phyloP scores from a whole-genome alignment of 1,140 invertebrate species.

The Drosophila oshimai region DNA sequence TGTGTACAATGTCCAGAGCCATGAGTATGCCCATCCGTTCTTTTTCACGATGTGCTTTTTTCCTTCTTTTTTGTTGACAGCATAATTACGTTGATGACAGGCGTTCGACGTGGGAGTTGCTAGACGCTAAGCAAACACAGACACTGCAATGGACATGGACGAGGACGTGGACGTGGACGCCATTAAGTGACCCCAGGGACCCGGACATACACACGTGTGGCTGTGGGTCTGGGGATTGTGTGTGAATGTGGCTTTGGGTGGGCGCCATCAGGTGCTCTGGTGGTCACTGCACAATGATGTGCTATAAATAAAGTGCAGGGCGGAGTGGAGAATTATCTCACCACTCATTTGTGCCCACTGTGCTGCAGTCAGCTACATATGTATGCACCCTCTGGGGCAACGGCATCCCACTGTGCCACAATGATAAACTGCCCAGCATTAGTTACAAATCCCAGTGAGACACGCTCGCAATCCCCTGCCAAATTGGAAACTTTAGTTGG shows the following conservation, averaged over 20 bases:
- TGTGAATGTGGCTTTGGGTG: not conserved
- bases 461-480: constrained; percentile 7
- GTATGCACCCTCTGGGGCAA: not conserved
- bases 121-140: constrained; percentile 52
- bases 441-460: constrained; percentile 1
- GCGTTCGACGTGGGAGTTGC: constrained; percentile 3
- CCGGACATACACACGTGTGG: constrained; percentile 18
- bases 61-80: constrained; percentile 64
- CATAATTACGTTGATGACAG: constrained; percentile 75
- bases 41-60: constrained; percentile 29
- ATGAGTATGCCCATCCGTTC: constrained; percentile 30
- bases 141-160: constrained; percentile 35
- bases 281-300: constrained; percentile 28
- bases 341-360: no score
- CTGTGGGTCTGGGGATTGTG: not conserved
- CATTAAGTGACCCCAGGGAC: constrained; percentile 43
- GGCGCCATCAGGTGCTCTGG: constrained; percentile 45
- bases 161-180: constrained; percentile 10
- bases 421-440: constrained; percentile 24
- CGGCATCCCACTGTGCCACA: not conserved
- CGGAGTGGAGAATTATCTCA: no score
- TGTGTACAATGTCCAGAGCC: constrained; percentile 1
- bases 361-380: not conserved
- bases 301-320: constrained; percentile 60
- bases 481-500: constrained; percentile 3